Base-by-base conservation (phyloP, 1,140 invertebrate genomes). In the Ctenoplectra terminalis region DNA sequence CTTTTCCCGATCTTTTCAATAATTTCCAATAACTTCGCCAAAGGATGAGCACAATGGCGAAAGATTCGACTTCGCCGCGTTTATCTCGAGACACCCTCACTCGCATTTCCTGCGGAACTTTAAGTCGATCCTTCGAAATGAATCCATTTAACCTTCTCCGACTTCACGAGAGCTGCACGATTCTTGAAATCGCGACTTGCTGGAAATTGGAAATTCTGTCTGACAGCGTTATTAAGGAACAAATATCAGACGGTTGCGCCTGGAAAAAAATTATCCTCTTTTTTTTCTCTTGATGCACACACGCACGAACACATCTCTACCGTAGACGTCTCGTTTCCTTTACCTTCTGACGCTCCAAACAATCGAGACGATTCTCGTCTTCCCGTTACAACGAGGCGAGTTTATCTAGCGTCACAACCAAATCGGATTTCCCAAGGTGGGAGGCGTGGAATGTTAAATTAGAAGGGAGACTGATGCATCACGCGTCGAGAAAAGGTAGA, bases 371-470 rank as follows among this genome's bases (percentile, higher is more conserved):
- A 77, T 54, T 40, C 66, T 60, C 50, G 48, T 23, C 17, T 9
- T 17, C 31, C 15, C 40, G 48, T 48, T 40, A 23, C 37, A 58
- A 40, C 31, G 31, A 58, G 58, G 31, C 46, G 60, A 79, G 77
- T 87, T 86, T 84, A 86, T 87, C 84, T 75, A 83, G 75, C 71
- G 66, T 74, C 75, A 46, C 64, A 58, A 58, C 63, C 54, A 86
- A 87, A 86, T 86, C 86, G 76, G 77, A 87, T 87, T 86, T 83
- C 52, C 69, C 67, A 43, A 43, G 77, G 23, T 67, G 76, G 54
- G 46, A 83, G 63, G 52, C 60, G 60, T 66, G 60, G 84, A 87
- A 87, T 87, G 81, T 80, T 87, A 86, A 86, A 87, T 87, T 84
- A 87, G 81, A 77, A 83, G 52, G 37, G 50, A 67, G 74, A 48